Evolutionary conservation across 2,797 vertebrate species (phyloP), one percentile per base, ranked within the genome.

Genomic region (Phyllotis vaccarum): DNA sequence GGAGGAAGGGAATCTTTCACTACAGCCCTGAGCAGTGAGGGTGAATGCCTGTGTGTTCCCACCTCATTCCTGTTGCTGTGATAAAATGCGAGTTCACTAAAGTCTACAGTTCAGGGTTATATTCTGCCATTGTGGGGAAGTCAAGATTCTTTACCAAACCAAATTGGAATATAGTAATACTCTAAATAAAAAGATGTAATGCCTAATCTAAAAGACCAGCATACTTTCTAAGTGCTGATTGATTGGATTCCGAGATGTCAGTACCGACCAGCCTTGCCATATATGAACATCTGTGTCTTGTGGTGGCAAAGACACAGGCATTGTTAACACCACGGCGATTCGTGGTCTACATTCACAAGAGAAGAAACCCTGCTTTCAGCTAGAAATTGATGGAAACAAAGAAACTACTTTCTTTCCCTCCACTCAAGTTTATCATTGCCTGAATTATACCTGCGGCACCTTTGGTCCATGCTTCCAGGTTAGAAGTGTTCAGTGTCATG

Each of bases 61-160:
- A 9, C 22, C 49, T 68, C 29, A 0, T 68, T 49, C 49, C 43
- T 24, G 64, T 34, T 16, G 31, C 43, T 16, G 43, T 24, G 31
- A 85, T 66, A 34, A 24, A 34, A 52, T 66, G 10, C 29, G 62
- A n/a, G 29, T 52, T 6, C 62, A 86, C 49, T 27, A 14, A 21
- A 68, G 62, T 46, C 52, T 24, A 22, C 7, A 31, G n/a, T 46
- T 16, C 12, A 12, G 27, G 31, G 21, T 68, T 14, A 24, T 3
- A n/a, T 43, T 52, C 43, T 16, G 46, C 7, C 62, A 6, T 14
- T 52, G 62, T 52, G 46, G 12, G 31, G 31, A 66, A 85, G 31
- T 68, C 62, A n/a, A 68, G 79, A 89, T 62, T 80, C 58, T 66
- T 86, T 14, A 31, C 81, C 91, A 92, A 95, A 17, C 29, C 27